Evolutionary conservation across 2,888 invertebrate genomes (phyloP), one percentile per base, ranked within the genome.

Genomic region (Panopea generosa): DNA sequence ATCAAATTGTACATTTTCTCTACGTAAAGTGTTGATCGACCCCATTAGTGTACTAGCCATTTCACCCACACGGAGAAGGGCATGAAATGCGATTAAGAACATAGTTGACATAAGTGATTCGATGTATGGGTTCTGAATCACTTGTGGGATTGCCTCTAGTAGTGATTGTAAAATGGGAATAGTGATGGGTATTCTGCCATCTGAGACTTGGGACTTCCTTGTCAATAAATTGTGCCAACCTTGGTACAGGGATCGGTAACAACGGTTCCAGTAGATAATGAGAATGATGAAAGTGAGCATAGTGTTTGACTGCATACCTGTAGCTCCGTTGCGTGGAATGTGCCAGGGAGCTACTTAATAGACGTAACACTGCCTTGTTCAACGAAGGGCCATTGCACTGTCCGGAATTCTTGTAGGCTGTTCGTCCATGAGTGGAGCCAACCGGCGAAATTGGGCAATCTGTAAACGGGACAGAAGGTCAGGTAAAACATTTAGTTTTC

Each of bases 381-480:
- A 67, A 45, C 4, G 16, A 2, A 57, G 18, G 1, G 2, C 26
- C 20, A 71, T 33, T 27, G 71, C 38, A 7, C 52, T 22, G n/a
- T 26, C 26, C 27, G 67, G 68, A 4, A 77, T 43, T 2, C 22
- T 14, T 3, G 49, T 57, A 4, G 63, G 56, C 16, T 33, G 18
- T 47, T 11, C 16, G 57, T 69, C 69, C 59, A 60, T 59, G 47
- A 50, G 43, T 20, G 75, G 73, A 14, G 72, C 72, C 18, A 56
- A 16, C 4, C 14, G 16, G 18, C 47, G 40, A 59, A 78, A 71
- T 45, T 68, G 49, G 2, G 33, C n/a, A 9, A 81, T 53, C 77
- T 82, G 71, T 43, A 63, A 77, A 66, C 72, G 75, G 20, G 73
- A 71, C 53, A 77, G 56, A 20, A 65, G 57, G 18, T 73, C 78